These are phyloP conservation scores for Bombus soroeensis DNA, from an alignment of 1,140 invertebrate species.

Conservation along the genomic window DNA sequence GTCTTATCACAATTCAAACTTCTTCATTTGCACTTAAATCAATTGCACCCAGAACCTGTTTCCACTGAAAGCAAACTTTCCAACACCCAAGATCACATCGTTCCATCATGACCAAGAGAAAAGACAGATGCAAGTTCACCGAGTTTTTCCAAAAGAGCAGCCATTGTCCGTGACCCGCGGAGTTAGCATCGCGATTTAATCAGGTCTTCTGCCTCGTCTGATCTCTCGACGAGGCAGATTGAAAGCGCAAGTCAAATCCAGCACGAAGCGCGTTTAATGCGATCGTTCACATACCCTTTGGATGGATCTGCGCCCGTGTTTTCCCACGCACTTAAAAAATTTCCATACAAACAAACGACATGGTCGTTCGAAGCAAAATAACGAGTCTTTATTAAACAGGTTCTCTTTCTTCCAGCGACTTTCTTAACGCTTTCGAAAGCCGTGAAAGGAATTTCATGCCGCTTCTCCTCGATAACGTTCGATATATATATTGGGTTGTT, in stretches of 20 bases:
- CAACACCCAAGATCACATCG: background rate
- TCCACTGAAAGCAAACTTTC: background rate
- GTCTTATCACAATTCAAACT: background rate
- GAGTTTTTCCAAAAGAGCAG: background rate
- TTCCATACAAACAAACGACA: conserved; percentile 40
- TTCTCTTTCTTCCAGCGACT: conserved; percentile 42
- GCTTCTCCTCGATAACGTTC: conserved; percentile 19
- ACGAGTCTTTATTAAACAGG: conserved; percentile 51
- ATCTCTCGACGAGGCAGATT: background rate
- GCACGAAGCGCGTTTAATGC: background rate
- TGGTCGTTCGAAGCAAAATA: conserved; percentile 41
- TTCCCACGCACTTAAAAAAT: conserved; percentile 40
- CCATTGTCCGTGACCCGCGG: background rate
- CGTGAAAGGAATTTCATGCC: conserved; percentile 48
- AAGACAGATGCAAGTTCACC: background rate
- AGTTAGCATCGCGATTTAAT: background rate
- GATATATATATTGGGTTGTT: background rate
- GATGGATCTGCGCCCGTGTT: background rate
- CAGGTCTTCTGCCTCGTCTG: background rate
- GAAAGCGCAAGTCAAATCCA: background rate
- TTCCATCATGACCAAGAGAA: background rate
- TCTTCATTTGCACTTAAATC: background rate
- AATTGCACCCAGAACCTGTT: background rate
- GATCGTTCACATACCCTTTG: background rate
- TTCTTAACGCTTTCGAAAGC: conserved; percentile 53